Evolutionary conservation across 2,888 invertebrate genomes (phyloP).

Genomic region (Hoplodrina blanda): DNA sequence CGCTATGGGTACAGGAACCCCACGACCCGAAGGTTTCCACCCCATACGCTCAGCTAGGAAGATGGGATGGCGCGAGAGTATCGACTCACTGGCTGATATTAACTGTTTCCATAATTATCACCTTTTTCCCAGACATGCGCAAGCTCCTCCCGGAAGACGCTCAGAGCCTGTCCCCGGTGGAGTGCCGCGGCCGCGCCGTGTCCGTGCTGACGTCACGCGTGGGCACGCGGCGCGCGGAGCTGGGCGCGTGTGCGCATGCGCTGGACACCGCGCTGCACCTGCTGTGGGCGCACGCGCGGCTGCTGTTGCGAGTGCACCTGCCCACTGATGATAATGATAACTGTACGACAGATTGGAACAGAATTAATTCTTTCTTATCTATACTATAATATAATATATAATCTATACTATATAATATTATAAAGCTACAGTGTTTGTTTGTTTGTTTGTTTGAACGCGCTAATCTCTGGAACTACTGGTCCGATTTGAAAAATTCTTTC

Average conservation of each 20-base stretch:
- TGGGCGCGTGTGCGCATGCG: slow-evolving; percentile 91
- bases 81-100: too few species aligned
- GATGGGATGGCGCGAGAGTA: too few species aligned
- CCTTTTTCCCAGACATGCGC: slow-evolving; percentile 85
- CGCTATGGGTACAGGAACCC: too few species aligned
- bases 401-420: too few species aligned
- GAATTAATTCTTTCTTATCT: too few species aligned
- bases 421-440: too few species aligned
- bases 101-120: background rate
- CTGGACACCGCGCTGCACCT: slow-evolving; percentile 94
- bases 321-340: slow-evolving; percentile 47
- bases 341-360: slow-evolving; percentile 17
- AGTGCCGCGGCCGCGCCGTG: slow-evolving; percentile 71
- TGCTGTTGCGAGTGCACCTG: slow-evolving; percentile 89
- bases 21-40: too few species aligned
- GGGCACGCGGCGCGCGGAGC: slow-evolving; percentile 87
- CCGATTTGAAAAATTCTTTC: too few species aligned
- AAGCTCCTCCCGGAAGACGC: slow-evolving; percentile 79
- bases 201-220: slow-evolving; percentile 66
- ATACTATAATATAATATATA: too few species aligned
- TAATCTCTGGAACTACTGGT: too few species aligned
- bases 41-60: too few species aligned
- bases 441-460: too few species aligned
- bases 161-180: slow-evolving; percentile 65
- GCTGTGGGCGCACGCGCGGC: slow-evolving; percentile 94